A percentile compares a stretch with the other conserved stretches of the same genome.
Conservation (phyloP, 2,888 invertebrate species). For the Drosophila nr. perissopoda region DNA sequence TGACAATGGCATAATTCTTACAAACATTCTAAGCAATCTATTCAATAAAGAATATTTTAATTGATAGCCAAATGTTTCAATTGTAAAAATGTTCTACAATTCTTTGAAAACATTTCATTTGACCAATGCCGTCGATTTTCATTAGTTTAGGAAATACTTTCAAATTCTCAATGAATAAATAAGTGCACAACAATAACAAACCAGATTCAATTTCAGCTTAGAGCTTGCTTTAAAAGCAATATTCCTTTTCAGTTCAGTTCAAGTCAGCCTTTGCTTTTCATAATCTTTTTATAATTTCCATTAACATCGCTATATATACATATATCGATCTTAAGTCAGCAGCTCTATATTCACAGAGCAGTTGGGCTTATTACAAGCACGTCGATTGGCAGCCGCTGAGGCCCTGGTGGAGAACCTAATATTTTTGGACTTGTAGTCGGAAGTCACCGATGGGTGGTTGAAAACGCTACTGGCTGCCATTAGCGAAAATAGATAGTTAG, state of each 20-base stretch:
- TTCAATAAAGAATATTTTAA: conserved; percentile 4
- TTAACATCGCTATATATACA: not conserved
- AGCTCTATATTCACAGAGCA: conserved; percentile 85
- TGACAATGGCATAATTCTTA: conserved; percentile 20
- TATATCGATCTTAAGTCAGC: not conserved
- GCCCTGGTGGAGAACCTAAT: conserved; percentile 91
- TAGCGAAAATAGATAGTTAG: conserved; percentile 92
- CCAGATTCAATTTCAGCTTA: too few relatives aligned
- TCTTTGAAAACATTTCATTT: not conserved
- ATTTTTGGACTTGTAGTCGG: conserved; percentile 95
- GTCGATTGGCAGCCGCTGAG: conserved; percentile 40
- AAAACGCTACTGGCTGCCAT: conserved; percentile 95
- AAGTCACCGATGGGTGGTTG: conserved; percentile 94
- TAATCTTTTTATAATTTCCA: not conserved
- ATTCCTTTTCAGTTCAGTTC: not conserved
- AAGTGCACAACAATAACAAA: not conserved
- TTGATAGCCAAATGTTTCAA: not conserved
- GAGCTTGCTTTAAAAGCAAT: not conserved
- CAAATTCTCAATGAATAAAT: not conserved
- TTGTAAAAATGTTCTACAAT: not conserved
- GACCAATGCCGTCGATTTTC: not conserved
- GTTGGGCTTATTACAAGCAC: conserved; percentile 68
- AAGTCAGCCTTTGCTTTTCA: not conserved
- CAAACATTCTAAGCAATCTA: conserved; percentile 10
- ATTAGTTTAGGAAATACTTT: not conserved